phyloP scores from a whole-genome alignment of 1,140 invertebrate species.

The Cydia fagiglandana region DNA sequence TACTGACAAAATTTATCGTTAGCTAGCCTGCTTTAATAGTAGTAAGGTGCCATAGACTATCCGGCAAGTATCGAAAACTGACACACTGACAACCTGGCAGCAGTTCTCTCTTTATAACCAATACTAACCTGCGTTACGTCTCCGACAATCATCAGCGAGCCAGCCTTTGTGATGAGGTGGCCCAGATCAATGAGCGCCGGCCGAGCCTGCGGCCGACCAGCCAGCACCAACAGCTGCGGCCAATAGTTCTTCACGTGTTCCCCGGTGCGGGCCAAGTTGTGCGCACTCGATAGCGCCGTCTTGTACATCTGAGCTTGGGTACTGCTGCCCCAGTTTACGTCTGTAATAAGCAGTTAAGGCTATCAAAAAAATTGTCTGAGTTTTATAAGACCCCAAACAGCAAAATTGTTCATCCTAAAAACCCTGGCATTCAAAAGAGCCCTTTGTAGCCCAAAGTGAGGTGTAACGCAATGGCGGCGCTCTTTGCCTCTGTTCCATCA shows the following conservation, averaged over 20 bases:
- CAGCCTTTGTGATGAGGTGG: slow-evolving; percentile 94
- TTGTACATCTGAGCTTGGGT: slow-evolving; percentile 98
- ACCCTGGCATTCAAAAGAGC: too few relatives aligned
- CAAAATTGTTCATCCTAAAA: too few relatives aligned
- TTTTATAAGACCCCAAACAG: too few relatives aligned
- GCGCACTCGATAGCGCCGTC: slow-evolving; percentile 90
- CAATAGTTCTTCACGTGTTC: slow-evolving; percentile 99
- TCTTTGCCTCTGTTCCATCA: too few relatives aligned
- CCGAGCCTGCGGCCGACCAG: slow-evolving; percentile 88
- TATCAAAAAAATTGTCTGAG: not conserved
- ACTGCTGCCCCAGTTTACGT: slow-evolving; percentile 99
- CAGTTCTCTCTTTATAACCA: too few relatives aligned
- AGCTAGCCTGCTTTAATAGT: slow-evolving; percentile 82
- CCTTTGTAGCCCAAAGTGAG: too few relatives aligned
- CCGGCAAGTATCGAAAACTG: slow-evolving; percentile 71
- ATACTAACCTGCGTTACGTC: slow-evolving; percentile 87
- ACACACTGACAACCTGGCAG: too few relatives aligned
- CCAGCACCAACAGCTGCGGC: slow-evolving; percentile 93
- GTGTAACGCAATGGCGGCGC: too few relatives aligned
- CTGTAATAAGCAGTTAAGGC: slow-evolving; percentile 77
- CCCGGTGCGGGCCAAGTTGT: slow-evolving; percentile 88
- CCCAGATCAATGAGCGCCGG: slow-evolving; percentile 95
- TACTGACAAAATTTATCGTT: too few relatives aligned
- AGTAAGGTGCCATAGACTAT: slow-evolving; percentile 88
- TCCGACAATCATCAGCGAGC: slow-evolving; percentile 94